Conservation (phyloP, 2,113 vertebrate species). For the Vicugna pacos region DNA sequence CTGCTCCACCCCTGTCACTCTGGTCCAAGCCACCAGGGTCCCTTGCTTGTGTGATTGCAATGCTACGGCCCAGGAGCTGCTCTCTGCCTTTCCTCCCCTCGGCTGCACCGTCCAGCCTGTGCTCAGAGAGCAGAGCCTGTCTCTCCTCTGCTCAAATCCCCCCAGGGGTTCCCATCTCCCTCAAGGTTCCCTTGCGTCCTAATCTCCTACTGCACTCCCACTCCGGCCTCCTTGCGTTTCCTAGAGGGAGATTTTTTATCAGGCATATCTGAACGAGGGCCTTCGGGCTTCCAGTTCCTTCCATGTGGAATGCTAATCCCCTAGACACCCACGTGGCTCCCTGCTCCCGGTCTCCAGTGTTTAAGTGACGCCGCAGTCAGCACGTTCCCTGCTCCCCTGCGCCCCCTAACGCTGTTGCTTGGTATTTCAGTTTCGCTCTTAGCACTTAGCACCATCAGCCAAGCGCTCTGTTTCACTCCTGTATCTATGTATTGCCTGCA, state of each 20-base stretch:
- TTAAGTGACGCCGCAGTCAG: background rate
- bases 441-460: background rate
- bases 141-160: background rate
- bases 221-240: background rate
- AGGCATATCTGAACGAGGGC: background rate
- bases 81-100: background rate
- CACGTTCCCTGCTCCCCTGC: fast-evolving
- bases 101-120: background rate
- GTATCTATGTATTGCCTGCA: background rate
- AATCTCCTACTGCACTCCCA: background rate
- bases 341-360: background rate
- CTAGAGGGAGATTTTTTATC: background rate
- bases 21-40: background rate
- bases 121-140: background rate
- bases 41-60: background rate
- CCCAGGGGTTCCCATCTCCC: background rate
- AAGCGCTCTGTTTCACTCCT: background rate
- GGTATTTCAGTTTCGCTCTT: background rate
- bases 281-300: background rate
- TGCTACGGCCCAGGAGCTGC: background rate
- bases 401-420: background rate
- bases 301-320: background rate
- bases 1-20: background rate
- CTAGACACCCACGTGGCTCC: background rate
- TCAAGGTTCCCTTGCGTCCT: background rate